Conservation (phyloP, 1,140 invertebrate genomes). For the Anagrus nilaparvatae region DNA sequence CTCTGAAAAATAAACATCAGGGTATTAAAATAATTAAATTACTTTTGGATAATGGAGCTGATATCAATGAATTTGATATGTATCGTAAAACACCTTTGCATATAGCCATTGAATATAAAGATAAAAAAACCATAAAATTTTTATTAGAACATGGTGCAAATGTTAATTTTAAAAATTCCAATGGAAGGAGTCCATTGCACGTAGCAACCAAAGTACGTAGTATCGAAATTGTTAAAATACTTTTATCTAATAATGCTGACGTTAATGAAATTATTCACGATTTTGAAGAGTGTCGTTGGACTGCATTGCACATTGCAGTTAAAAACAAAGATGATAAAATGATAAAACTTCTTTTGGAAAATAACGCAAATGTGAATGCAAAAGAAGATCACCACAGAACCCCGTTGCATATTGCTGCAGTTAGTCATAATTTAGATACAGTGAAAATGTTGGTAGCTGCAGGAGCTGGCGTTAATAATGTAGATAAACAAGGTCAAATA, state of each 20-base stretch:
- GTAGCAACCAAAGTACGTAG: constrained; percentile 4
- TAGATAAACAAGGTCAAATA: constrained; percentile 8
- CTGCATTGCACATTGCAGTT: constrained; percentile 11
- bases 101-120: constrained; percentile 8
- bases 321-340: constrained; percentile 15
- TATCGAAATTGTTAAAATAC: constrained; percentile 8
- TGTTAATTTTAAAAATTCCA: constrained; percentile 12
- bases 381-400: constrained; percentile 11
- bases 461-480: constrained; percentile 10
- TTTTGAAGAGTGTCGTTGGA: constrained; percentile 11
- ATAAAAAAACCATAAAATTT: constrained; percentile 11
- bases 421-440: constrained; percentile 7
- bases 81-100: constrained; percentile 11
- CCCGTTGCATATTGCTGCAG: constrained; percentile 11
- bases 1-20: constrained; percentile 10
- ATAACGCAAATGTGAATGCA: constrained; percentile 10
- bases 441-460: constrained; percentile 8
- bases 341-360: constrained; percentile 7
- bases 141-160: constrained; percentile 8
- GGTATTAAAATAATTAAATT: constrained; percentile 9
- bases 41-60: constrained; percentile 6
- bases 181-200: constrained; percentile 8
- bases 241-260: constrained; percentile 6
- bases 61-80: constrained; percentile 10
- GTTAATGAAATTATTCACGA: constrained; percentile 11